phyloP scores from a whole-genome alignment of 2,113 vertebrate genomes.

The Galeopterus variegatus region DNA sequence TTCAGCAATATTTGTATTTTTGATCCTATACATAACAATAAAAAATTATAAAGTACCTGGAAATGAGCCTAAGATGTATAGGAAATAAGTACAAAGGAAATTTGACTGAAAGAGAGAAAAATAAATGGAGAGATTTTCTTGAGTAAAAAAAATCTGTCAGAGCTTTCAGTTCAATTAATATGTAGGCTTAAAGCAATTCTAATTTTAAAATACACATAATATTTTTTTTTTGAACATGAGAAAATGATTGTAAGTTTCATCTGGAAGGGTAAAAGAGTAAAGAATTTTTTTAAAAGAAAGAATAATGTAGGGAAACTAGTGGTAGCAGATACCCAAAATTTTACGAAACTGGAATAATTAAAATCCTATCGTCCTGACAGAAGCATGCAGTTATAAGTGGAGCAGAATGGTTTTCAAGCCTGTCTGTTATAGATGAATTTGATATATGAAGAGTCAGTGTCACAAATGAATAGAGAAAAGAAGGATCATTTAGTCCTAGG shows the following conservation, averaged over 20 bases:
- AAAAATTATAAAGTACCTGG: neutral
- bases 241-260: neutral
- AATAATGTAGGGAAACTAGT: neutral
- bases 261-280: conserved; percentile 30
- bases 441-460: neutral
- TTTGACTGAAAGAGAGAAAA: neutral
- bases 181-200: neutral
- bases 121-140: neutral
- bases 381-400: neutral
- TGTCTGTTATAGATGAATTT: neutral
- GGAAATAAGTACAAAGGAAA: conserved; percentile 20
- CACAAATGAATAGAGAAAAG: neutral
- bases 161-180: neutral
- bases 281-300: neutral
- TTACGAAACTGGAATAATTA: neutral
- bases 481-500: neutral
- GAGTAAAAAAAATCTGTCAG: neutral
- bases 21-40: neutral
- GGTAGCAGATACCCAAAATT: neutral
- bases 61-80: neutral
- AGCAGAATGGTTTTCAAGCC: neutral
- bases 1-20: neutral
- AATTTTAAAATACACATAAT: neutral
- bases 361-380: neutral
- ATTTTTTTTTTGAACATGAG: conserved; percentile 7